phyloP scores from a whole-genome alignment of 2,113 vertebrate species.

The Lasiurus borealis region DNA sequence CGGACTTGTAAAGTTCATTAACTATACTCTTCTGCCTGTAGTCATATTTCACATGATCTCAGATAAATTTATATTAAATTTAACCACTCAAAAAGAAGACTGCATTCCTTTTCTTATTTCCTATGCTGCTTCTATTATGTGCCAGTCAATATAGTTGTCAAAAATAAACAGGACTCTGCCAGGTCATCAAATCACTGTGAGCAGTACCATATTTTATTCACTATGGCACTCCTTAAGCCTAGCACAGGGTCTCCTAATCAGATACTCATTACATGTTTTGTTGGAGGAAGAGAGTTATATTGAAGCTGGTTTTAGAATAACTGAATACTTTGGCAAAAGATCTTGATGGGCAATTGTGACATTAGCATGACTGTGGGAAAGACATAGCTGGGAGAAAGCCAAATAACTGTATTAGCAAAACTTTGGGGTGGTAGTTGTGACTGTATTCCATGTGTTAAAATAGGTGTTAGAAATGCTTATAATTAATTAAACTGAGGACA shows the following conservation, averaged over 20 bases:
- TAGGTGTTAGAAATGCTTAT: not conserved
- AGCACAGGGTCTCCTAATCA: not conserved
- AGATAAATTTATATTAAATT: conserved; percentile 35
- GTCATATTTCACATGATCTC: not conserved
- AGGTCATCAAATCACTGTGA: not conserved
- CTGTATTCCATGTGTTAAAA: not conserved
- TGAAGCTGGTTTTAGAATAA: not conserved
- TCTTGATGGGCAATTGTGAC: not conserved
- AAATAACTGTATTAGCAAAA: not conserved
- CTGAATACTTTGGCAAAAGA: not conserved
- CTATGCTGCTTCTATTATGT: not conserved
- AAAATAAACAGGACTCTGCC: not conserved
- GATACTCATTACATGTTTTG: not conserved
- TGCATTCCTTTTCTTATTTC: not conserved
- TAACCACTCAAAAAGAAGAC: not conserved
- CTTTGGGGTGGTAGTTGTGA: not conserved
- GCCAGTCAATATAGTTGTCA: not conserved
- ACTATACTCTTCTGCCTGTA: not conserved
- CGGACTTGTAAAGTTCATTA: not conserved
- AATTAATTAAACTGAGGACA: not conserved
- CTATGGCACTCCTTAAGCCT: not conserved
- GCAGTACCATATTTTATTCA: not conserved
- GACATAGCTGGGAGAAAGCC: not conserved
- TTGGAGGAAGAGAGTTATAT: not conserved
- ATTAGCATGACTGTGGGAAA: not conserved